These are phyloP conservation scores for Thera obeliscata DNA, from an alignment of 2,888 invertebrate species.

Conservation along the genomic window DNA sequence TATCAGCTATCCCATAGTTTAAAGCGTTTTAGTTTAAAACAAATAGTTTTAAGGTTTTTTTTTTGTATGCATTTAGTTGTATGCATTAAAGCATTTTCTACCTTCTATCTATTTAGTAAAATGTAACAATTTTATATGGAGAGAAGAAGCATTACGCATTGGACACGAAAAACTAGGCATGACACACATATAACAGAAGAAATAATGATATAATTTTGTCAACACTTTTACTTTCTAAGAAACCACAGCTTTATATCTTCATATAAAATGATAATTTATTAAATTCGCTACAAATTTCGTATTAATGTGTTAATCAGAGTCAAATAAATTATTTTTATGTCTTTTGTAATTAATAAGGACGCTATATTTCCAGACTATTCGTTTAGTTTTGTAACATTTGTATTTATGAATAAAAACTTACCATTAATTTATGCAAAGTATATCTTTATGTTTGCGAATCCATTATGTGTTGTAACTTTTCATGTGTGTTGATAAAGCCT, in stretches of 20 bases:
- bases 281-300: not conserved
- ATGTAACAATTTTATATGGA: too few relatives aligned
- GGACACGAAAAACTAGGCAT: not conserved
- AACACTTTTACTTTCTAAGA: not conserved
- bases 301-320: not conserved
- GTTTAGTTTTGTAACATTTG: not conserved
- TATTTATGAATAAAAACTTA: not conserved
- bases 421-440: not conserved
- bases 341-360: not conserved
- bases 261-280: constrained; percentile 7
- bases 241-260: not conserved
- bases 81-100: too few relatives aligned
- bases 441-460: not conserved
- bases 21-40: too few relatives aligned
- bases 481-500: too few relatives aligned
- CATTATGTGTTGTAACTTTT: too few relatives aligned
- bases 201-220: not conserved
- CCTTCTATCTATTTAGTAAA: too few relatives aligned
- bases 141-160: not conserved
- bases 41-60: too few relatives aligned
- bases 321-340: constrained; percentile 1
- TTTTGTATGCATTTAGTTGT: too few relatives aligned
- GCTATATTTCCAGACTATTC: not conserved
- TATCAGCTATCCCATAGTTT: too few relatives aligned
- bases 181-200: not conserved